Evolutionary conservation across 2,888 invertebrate genomes (phyloP), one percentile per base, ranked within the genome.

Genomic region (Drosophila phalerata): DNA sequence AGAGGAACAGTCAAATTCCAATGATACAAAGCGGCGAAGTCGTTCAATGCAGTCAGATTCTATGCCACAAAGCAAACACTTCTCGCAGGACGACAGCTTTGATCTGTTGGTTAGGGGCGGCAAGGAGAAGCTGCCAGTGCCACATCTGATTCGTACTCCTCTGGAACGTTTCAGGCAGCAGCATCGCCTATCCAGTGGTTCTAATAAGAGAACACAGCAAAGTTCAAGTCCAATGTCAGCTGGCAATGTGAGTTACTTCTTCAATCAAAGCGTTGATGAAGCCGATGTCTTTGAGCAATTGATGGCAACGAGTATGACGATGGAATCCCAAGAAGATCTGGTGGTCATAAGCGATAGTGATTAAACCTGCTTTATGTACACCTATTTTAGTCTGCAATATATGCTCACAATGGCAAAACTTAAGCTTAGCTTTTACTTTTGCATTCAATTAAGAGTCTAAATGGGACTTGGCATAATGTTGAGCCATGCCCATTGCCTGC

Each of bases 211-310:
- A 4, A n/a, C 6, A 3, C 5, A 34, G 5, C 2, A 15, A 8
- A 10, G 9, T 28, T 8, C 11, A 19, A 5, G 30, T 10, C 17
- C 38, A 11, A n/a, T 52, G 19, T 17, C 68, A 17, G 17, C 65
- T 15, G 10, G 10, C 1, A 88, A 88, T 70, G 69, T 88, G 85
- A 94, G 94, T 85, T 93, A 93, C 89, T 95, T 95, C 75, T 94
- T 94, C 22, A 71, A 87, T 72, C 78, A 78, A 34, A 80, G 93
- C 75, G 92, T 92, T 74, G 92, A 92, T 1, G 93, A 92, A 48
- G 93, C 93, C 38, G 91, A 95, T 90, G 93, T 94, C 11, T 95
- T 95, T 85, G 95, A 95, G 91, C 93, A 94, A 83, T 93, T 95
- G 4, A 90, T 95, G 71, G 93, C 93, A 60, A 85, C 91, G 60